These are phyloP conservation scores for Coendou prehensilis DNA, from an alignment of 2,797 vertebrate genomes.

Conservation along the genomic window DNA sequence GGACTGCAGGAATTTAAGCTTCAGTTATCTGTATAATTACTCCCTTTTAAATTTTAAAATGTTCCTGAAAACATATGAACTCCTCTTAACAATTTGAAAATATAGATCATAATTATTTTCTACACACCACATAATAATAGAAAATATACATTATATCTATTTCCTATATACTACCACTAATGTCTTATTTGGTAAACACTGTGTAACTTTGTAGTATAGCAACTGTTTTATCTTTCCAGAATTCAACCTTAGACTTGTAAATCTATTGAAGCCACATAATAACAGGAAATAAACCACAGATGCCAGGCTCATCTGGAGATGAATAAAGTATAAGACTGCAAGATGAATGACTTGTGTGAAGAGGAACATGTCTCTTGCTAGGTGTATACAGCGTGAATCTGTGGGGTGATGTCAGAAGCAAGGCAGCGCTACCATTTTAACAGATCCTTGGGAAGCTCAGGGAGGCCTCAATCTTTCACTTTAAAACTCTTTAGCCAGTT, in stretches of 20 bases:
- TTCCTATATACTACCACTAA: neutral
- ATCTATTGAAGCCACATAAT: neutral
- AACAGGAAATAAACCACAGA: slow-evolving; percentile 36
- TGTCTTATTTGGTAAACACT: neutral
- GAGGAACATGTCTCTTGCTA: neutral
- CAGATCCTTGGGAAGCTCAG: neutral
- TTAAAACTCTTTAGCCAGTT: neutral
- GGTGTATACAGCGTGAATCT: neutral
- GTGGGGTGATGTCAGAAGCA: neutral
- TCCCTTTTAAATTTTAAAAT: neutral
- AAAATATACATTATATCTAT: neutral
- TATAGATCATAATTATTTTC: neutral
- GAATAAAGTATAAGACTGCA: slow-evolving; percentile 48
- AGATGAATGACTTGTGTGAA: neutral
- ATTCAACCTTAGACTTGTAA: neutral
- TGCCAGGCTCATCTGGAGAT: slow-evolving; percentile 22
- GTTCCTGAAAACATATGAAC: slow-evolving; percentile 19
- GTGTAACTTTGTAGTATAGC: neutral
- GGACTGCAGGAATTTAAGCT: neutral
- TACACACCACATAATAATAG: neutral
- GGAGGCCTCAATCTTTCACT: neutral
- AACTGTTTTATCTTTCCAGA: neutral
- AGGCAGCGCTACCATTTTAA: neutral
- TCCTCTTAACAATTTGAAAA: neutral
- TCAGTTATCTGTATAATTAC: neutral